A percentile compares a stretch with the other conserved stretches of the same genome.
These are phyloP conservation scores for Charaxes varanes DNA, from an alignment of 1,140 invertebrate species.

Conservation along the genomic window DNA sequence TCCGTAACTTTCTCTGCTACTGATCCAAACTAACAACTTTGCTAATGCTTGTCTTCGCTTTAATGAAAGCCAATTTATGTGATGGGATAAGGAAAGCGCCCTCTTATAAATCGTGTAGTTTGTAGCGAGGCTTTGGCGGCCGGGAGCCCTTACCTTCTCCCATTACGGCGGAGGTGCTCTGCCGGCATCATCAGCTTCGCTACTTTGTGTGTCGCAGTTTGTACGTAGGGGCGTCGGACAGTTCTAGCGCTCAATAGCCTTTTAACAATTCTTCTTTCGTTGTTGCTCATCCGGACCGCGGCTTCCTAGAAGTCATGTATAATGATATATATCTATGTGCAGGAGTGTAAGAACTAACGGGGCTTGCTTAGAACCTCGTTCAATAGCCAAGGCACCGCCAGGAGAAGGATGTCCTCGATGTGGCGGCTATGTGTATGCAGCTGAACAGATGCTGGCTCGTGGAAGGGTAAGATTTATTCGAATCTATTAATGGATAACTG, in stretches of 20 bases:
- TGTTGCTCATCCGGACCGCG: slow-evolving; percentile 33
- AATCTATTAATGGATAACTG: background rate
- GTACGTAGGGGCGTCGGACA: slow-evolving; percentile 45
- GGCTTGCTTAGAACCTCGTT: slow-evolving; percentile 80
- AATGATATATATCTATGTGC: slow-evolving; percentile 34
- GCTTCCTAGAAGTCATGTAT: slow-evolving; percentile 24
- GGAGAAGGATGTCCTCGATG: slow-evolving; percentile 93
- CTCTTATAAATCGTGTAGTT: slow-evolving; percentile 61
- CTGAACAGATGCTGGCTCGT: slow-evolving; percentile 94
- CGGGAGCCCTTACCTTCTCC: slow-evolving; percentile 76
- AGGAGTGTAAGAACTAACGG: slow-evolving; percentile 67
- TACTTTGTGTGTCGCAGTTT: slow-evolving; percentile 48
- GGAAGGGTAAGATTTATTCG: slow-evolving; percentile 83
- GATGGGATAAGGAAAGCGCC: slow-evolving; percentile 81
- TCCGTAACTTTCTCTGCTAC: slow-evolving; percentile 59
- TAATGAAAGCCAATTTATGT: slow-evolving; percentile 64
- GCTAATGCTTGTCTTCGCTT: slow-evolving; percentile 63
- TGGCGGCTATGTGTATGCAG: slow-evolving; percentile 93
- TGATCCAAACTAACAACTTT: slow-evolving; percentile 51
- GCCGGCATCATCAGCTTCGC: slow-evolving; percentile 61
- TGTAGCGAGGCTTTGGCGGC: slow-evolving; percentile 54
- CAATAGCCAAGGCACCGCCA: slow-evolving; percentile 88
- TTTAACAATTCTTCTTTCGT: slow-evolving; percentile 61
- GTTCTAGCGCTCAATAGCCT: slow-evolving; percentile 47
- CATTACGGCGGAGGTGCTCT: slow-evolving; percentile 75